Evolutionary conservation across 2,113 vertebrate species (phyloP).

Genomic region (Eulemur rufifrons): DNA sequence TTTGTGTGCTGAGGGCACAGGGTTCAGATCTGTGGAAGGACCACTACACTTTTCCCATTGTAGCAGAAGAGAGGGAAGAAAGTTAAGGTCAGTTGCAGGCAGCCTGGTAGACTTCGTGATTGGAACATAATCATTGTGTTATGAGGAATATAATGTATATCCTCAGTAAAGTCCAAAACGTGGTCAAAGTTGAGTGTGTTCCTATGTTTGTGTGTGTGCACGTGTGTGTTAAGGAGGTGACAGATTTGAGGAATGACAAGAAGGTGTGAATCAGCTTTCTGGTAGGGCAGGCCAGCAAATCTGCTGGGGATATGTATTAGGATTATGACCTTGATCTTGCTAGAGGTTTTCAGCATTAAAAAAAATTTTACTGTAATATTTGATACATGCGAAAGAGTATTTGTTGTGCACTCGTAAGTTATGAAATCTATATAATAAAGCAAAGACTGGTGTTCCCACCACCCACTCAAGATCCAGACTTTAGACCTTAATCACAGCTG

Average conservation of each 20-base stretch:
- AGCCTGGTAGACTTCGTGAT: neutral
- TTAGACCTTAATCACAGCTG: neutral
- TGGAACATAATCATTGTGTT: neutral
- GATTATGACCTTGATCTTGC: neutral
- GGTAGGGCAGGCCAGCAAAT: neutral
- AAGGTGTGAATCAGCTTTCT: neutral
- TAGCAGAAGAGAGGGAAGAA: neutral
- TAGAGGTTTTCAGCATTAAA: slow-evolving; percentile 35
- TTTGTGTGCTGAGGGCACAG: neutral
- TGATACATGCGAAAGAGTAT: neutral
- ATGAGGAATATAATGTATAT: neutral
- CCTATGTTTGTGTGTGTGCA: neutral
- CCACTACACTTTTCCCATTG: too few relatives aligned
- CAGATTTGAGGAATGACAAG: neutral
- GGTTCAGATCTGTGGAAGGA: neutral
- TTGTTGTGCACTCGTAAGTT: neutral
- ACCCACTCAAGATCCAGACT: neutral
- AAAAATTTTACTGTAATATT: neutral
- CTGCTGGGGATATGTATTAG: neutral
- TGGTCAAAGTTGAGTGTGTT: neutral
- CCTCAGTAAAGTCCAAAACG: neutral
- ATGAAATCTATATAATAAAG: neutral
- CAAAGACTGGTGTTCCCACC: neutral
- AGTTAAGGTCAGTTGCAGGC: neutral
- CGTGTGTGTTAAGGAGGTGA: neutral